Conservation (phyloP, 37 sponge, comb jelly and placozoan genomes). For the Haliclona indistincta region DNA sequence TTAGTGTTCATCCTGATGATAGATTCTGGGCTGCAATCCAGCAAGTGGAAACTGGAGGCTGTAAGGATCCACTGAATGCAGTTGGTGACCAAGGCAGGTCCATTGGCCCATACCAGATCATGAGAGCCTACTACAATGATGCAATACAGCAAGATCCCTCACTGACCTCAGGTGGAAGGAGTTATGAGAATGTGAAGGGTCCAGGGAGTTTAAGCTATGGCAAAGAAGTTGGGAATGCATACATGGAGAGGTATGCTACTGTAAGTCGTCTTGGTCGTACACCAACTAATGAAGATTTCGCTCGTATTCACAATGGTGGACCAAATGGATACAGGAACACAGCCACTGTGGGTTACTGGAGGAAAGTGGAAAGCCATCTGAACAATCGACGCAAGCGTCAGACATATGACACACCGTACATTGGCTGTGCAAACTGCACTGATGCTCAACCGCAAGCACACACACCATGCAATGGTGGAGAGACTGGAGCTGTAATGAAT, state of each 20-base stretch:
- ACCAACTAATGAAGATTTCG: constrained; percentile 11
- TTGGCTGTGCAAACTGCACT: too few species aligned
- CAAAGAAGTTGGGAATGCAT: constrained; percentile 1
- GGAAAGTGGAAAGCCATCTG: background rate
- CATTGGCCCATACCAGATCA: constrained; percentile 47
- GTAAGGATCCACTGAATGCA: too few species aligned
- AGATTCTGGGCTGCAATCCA: background rate
- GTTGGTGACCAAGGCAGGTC: constrained; percentile 29
- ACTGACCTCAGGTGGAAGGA: background rate
- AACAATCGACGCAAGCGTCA: too few species aligned
- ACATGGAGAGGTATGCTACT: constrained; percentile 21
- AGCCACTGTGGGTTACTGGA: constrained; percentile 1
- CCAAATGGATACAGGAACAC: constrained; percentile 1
- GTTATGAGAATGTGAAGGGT: constrained; percentile 5
- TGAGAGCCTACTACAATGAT: constrained; percentile 7
- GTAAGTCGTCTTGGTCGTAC: background rate
- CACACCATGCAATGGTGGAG: too few species aligned
- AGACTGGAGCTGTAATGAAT: too few species aligned
- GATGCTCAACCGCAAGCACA: too few species aligned
- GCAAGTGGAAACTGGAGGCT: background rate
- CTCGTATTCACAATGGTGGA: too few species aligned
- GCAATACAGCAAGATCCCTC: constrained; percentile 2
- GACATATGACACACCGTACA: too few species aligned
- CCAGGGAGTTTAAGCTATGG: constrained; percentile 6
- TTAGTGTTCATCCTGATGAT: background rate